Base-by-base conservation (phyloP, 2,888 invertebrate species). In the Diaphora mendica region DNA sequence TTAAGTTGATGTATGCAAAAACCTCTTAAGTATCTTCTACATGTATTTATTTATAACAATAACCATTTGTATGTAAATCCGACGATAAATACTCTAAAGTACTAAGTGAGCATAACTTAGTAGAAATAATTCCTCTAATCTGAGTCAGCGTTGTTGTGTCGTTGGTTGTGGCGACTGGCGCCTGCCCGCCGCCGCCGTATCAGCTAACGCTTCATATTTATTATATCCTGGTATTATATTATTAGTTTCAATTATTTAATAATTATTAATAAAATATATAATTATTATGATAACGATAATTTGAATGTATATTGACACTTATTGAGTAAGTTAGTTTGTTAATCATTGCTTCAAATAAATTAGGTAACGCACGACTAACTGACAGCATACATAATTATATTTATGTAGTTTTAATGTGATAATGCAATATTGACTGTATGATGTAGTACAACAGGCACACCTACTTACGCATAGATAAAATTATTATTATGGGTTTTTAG, bases 111-210 rank as follows among this genome's bases (percentile, higher is more conserved):
- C 88, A 92, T 89, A 87, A 87, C 71, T 86, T 80, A 75, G 72
- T 82, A 84, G 80, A 76, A 82, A 82, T 79, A 72, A 82, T 92
- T 90, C 89, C 85, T 86, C 87, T 89, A 90, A 84, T 85, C 86
- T 89, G 90, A 88, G 81, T 92, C 91, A 91, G 92, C 92, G 81
- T 83, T 85, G 80, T 82, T 80, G 71, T 85, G 87, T 79, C 86
- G 88, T 89, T 83, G 87, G 77, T 74, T 82, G 85, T 86, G 91
- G 91, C 92, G 91, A 90, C 91, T 85, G 82, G 91, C 92, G 91
- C 91, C 91, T 85, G 82, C 80, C 64, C 81, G 82, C 81, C 80
- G 81, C 81, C 79, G 73, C 71, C 73, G 81, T 80, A 79, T 82
- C 77, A 79, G 79, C 76, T 81, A 83, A 79, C 80, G 74, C 82